These are phyloP conservation scores for Pogonocherus hispidulus DNA, from an alignment of 2,888 invertebrate species.

Conservation along the genomic window DNA sequence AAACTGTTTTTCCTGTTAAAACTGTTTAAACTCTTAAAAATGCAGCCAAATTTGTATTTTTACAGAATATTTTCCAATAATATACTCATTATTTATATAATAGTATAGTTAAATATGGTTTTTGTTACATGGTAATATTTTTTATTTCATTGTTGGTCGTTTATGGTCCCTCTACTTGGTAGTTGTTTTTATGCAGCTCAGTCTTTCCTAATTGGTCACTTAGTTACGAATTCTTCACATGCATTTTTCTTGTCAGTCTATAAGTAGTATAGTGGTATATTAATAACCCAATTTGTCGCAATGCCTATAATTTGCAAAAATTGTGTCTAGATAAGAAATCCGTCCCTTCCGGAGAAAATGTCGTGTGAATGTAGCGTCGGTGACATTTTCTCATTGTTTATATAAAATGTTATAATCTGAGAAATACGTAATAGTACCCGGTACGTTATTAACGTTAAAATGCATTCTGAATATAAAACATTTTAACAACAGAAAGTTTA, in stretches of 20 bases:
- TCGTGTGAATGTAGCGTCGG: constrained; percentile 41
- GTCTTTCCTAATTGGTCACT: neutral
- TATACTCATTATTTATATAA: too few species aligned
- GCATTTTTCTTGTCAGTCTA: constrained; percentile 13
- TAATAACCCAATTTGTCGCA: neutral
- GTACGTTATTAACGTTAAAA: constrained; percentile 38
- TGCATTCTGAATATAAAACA: constrained; percentile 45
- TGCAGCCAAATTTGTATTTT: too few species aligned
- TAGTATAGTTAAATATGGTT: too few species aligned
- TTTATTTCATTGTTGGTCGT: too few species aligned
- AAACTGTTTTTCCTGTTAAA: too few species aligned
- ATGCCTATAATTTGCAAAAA: constrained; percentile 4
- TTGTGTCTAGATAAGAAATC: constrained; percentile 21
- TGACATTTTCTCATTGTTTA: constrained; percentile 46
- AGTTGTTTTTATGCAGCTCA: constrained; percentile 1
- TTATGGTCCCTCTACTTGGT: neutral
- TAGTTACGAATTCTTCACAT: constrained; percentile 9
- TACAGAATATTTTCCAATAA: too few species aligned
- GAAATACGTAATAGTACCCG: constrained; percentile 36
- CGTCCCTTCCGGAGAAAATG: constrained; percentile 39
- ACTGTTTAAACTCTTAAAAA: too few species aligned
- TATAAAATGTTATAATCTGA: constrained; percentile 27
- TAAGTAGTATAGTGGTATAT: neutral
- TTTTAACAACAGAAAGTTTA: constrained; percentile 41
- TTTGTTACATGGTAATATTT: too few species aligned